Percentiles rank a stretch among this genome's conserved stretches.
These are phyloP conservation scores for Siniperca chuatsi DNA, from an alignment of 2,113 vertebrate genomes.

Conservation along the genomic window DNA sequence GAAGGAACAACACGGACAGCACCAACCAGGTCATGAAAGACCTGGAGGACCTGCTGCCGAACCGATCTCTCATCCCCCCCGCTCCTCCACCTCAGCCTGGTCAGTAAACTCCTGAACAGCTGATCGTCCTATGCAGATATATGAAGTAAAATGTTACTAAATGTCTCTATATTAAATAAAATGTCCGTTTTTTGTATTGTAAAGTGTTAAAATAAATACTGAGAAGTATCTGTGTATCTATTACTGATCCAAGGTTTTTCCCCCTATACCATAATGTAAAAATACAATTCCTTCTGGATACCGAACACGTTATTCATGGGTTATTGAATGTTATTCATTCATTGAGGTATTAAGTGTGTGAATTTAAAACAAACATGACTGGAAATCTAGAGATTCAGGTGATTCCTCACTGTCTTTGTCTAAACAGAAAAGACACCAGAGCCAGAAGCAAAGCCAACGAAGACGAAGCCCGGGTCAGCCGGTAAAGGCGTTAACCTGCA, in stretches of 20 bases:
- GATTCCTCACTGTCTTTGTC: background rate
- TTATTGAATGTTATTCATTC: background rate
- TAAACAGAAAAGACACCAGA: conserved; percentile 74
- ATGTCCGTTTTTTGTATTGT: background rate
- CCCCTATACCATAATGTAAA: background rate
- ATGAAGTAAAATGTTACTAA: too few relatives aligned
- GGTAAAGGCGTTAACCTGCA: conserved; percentile 70
- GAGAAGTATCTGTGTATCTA: background rate
- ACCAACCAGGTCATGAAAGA: conserved; percentile 88
- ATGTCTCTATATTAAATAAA: too few relatives aligned
- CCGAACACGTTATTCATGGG: background rate
- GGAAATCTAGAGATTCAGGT: background rate
- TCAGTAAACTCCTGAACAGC: conserved; percentile 38
- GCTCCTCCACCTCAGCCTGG: conserved; percentile 66
- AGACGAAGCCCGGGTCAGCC: conserved; percentile 75
- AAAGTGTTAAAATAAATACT: background rate
- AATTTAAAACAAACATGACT: background rate
- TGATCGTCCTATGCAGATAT: background rate
- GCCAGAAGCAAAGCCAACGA: conserved; percentile 73
- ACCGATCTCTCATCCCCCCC: conserved; percentile 66
- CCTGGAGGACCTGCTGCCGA: conserved; percentile 87
- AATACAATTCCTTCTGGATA: background rate
- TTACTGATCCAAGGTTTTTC: background rate
- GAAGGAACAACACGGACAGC: conserved; percentile 89
- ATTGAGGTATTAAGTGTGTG: background rate